Evolutionary conservation across 2,113 vertebrate species (phyloP).

Genomic region (Notarius quadriscutis): DNA sequence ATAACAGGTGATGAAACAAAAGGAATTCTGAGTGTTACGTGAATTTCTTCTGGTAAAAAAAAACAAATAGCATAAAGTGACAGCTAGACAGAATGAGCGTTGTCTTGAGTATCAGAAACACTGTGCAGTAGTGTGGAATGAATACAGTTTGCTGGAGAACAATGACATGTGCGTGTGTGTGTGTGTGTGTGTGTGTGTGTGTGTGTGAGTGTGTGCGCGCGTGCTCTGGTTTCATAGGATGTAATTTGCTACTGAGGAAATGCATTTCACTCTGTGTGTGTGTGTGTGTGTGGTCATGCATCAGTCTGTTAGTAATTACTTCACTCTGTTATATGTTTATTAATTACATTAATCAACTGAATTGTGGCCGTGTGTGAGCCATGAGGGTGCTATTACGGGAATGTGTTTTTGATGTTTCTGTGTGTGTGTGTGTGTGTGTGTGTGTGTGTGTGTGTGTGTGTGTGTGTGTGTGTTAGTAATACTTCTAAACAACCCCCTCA

Average conservation of each 20-base stretch:
- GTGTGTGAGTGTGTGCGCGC: not conserved
- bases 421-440: slow-evolving; percentile 5
- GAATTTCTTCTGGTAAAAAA: not conserved
- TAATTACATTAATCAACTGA: slow-evolving; percentile 39
- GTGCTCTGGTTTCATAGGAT: slow-evolving; percentile 18
- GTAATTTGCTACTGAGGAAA: slow-evolving; percentile 22
- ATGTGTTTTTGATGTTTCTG: slow-evolving; percentile 12
- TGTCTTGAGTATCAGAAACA: not conserved
- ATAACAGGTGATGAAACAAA: not conserved
- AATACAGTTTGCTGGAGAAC: not conserved
- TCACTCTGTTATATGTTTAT: slow-evolving; percentile 32
- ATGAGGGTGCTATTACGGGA: slow-evolving; percentile 4
- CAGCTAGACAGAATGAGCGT: not conserved
- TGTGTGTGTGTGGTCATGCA: slow-evolving; percentile 5
- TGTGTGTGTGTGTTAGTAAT: not conserved
- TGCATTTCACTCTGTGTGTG: not conserved
- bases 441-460: slow-evolving; percentile 3
- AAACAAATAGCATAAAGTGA: not conserved
- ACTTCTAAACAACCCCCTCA: no score
- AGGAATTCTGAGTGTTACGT: not conserved
- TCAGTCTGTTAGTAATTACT: slow-evolving; percentile 32
- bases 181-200: not conserved
- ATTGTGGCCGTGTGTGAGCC: slow-evolving; percentile 27
- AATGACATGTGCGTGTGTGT: not conserved
- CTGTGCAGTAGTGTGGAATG: not conserved